These are phyloP conservation scores for Oxyura jamaicensis DNA, from an alignment of 2,113 vertebrate species.

Conservation along the genomic window DNA sequence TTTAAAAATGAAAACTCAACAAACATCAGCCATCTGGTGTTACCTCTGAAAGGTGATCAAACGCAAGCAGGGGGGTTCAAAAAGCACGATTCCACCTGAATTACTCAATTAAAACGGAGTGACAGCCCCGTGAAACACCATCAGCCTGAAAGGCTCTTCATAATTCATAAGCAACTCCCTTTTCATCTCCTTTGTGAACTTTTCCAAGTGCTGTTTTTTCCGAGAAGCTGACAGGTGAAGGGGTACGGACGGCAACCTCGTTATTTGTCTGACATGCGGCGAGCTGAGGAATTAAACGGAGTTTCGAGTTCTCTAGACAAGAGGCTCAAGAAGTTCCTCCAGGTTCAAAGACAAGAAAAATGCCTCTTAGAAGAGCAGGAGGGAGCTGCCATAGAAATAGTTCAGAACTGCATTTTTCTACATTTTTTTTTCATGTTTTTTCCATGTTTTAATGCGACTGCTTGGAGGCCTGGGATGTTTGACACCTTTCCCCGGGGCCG, in stretches of 20 bases:
- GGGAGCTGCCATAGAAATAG: fast-evolving
- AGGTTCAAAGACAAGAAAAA: background rate
- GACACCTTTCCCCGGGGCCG: background rate
- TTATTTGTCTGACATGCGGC: background rate
- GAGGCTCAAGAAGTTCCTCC: background rate
- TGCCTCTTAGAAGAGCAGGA: background rate
- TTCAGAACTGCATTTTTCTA: background rate
- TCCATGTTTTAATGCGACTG: background rate
- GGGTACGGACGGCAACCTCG: background rate
- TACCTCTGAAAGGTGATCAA: conserved; percentile 63
- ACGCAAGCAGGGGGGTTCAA: background rate
- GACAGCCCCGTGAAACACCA: conserved; percentile 1
- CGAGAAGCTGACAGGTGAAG: conserved; percentile 10
- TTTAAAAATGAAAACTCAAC: background rate
- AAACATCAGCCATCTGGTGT: background rate
- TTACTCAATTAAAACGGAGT: conserved; percentile 43
- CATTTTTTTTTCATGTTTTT: background rate
- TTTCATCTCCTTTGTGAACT: conserved; percentile 61
- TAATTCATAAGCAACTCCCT: conserved; percentile 64
- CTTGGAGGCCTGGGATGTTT: background rate
- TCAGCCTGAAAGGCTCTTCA: conserved; percentile 58
- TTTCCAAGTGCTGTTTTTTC: conserved; percentile 12
- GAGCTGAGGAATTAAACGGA: background rate
- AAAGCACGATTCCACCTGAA: background rate
- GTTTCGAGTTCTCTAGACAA: background rate